These are phyloP conservation scores for Drosophila formosana DNA, from an alignment of 2,888 invertebrate genomes.

Conservation along the genomic window DNA sequence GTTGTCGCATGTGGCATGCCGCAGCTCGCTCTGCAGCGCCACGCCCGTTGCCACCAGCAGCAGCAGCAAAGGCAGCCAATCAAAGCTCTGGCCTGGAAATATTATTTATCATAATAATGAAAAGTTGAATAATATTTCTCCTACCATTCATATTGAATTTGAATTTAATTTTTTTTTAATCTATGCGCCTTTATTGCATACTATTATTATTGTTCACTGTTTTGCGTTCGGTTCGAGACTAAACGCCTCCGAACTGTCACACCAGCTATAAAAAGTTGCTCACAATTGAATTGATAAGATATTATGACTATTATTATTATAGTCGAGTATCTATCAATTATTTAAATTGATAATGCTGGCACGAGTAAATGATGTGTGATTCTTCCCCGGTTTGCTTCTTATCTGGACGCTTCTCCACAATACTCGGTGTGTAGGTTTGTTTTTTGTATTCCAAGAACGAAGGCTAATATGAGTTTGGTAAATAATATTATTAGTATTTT, in stretches of 20 bases:
- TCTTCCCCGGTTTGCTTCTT: constrained; percentile 1
- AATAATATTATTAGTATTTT: constrained; percentile 14
- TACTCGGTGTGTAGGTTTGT: neutral
- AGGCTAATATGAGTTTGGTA: neutral
- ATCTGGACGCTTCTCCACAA: constrained; percentile 19
- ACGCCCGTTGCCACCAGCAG: constrained; percentile 17
- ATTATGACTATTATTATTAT: constrained; percentile 19
- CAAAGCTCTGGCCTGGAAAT: constrained; percentile 20
- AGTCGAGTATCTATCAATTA: constrained; percentile 14
- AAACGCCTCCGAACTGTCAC: neutral
- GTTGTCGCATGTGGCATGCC: constrained; percentile 46
- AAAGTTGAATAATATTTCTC: neutral
- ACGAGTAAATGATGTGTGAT: constrained; percentile 17
- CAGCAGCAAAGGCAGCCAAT: constrained; percentile 24
- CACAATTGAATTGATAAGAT: constrained; percentile 41
- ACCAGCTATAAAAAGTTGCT: constrained; percentile 26
- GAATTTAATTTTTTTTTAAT: neutral
- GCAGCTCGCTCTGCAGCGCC: constrained; percentile 18
- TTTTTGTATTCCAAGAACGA: constrained; percentile 3
- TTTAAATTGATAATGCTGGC: constrained; percentile 26
- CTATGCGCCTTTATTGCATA: neutral
- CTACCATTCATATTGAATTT: constrained; percentile 35
- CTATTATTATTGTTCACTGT: constrained; percentile 9
- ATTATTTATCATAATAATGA: too few relatives aligned
- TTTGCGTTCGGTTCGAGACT: constrained; percentile 28